Percentiles rank a stretch among this genome's conserved stretches.
Evolutionary conservation across 2,797 vertebrate genomes (phyloP).

Genomic region (Chrosomus eos): DNA sequence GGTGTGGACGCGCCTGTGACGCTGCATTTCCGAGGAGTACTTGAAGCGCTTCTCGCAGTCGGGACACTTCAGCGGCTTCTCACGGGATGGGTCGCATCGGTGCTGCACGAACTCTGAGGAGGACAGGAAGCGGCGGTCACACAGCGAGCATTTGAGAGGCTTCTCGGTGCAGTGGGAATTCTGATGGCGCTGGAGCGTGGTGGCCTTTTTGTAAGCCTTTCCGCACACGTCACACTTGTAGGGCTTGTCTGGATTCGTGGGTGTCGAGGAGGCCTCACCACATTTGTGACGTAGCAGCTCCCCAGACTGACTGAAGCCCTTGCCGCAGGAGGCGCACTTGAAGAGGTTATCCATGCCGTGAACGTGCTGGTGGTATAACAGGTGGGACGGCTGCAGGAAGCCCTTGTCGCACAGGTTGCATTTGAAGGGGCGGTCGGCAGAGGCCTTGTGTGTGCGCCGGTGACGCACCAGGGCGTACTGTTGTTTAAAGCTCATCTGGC

Average conservation of each 20-base stretch:
- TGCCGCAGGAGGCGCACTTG: conserved; percentile 96
- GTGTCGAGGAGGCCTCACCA: conserved; percentile 76
- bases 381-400: conserved; percentile 93
- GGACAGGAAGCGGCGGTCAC: conserved; percentile 95
- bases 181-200: conserved; percentile 96
- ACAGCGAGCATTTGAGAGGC: conserved; percentile 94
- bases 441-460: conserved; percentile 90
- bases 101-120: conserved; percentile 98
- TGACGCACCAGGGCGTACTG: conserved; percentile 95
- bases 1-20: conserved; percentile 92
- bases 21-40: conserved; percentile 94
- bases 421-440: conserved; percentile 88
- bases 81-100: conserved; percentile 91
- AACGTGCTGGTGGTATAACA: conserved; percentile 96
- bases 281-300: conserved; percentile 97
- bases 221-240: conserved; percentile 94
- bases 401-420: conserved; percentile 97
- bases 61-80: conserved; percentile 95
- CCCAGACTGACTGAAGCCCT: conserved; percentile 95
- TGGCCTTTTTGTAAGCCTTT: conserved; percentile 95
- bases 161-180: conserved; percentile 93
- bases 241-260: conserved; percentile 84
- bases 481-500: conserved; percentile 99
- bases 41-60: conserved; percentile 98
- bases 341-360: conserved; percentile 97